These are phyloP conservation scores for Deilephila elpenor DNA, from an alignment of 2,888 invertebrate genomes.

Conservation along the genomic window DNA sequence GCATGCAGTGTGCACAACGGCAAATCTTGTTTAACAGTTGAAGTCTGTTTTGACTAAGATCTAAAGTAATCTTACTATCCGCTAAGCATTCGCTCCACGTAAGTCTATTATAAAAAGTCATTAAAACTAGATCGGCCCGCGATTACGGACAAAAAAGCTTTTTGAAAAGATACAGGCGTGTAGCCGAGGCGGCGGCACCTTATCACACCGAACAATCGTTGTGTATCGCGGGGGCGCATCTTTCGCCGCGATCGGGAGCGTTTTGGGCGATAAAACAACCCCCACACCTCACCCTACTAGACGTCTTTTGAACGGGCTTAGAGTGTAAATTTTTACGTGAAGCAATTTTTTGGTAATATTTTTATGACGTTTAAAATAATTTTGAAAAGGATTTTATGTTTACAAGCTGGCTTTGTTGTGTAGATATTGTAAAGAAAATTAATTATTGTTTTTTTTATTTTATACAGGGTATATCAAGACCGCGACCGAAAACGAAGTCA, in stretches of 20 bases:
- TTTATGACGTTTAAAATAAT: not conserved
- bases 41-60: not conserved
- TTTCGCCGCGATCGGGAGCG: conserved; percentile 61
- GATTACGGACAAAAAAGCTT: conserved; percentile 69
- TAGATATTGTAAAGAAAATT: not conserved
- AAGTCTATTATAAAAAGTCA: conserved; percentile 67
- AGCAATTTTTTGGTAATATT: not conserved
- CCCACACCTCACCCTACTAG: conserved; percentile 40
- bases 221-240: conserved; percentile 61
- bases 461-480: too few relatives aligned
- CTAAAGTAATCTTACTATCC: conserved; percentile 10
- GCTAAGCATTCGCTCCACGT: conserved; percentile 53
- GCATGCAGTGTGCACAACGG: too few relatives aligned
- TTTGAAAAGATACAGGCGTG: conserved; percentile 71
- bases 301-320: conserved; percentile 50
- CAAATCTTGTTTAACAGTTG: too few relatives aligned
- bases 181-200: conserved; percentile 51
- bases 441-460: not conserved
- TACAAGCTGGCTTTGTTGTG: too few relatives aligned
- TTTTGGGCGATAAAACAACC: conserved; percentile 69
- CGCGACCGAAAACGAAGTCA: too few relatives aligned
- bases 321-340: conserved; percentile 39
- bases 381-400: too few relatives aligned
- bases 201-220: conserved; percentile 62
- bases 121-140: conserved; percentile 65